Evolutionary conservation across 2,113 vertebrate species (phyloP).

Genomic region (Gopherus flavomarginatus): DNA sequence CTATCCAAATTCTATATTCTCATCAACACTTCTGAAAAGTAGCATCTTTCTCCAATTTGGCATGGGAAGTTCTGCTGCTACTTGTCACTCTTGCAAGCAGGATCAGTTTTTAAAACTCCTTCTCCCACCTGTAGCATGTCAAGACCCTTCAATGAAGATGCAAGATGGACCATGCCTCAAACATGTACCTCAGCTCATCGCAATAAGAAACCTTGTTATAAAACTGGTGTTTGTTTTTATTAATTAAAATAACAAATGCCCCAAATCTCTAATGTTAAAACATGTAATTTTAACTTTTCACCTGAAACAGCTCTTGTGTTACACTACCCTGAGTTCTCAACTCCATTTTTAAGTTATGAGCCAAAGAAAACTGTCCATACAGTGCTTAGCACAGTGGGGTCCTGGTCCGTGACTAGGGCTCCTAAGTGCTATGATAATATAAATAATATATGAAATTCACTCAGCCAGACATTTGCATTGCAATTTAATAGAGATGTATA

Average conservation of each 20-base stretch:
- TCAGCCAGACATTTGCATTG: rapidly evolving
- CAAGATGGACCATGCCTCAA: rapidly evolving
- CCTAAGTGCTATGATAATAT: neutral
- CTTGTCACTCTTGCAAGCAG: rapidly evolving
- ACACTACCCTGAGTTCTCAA: neutral
- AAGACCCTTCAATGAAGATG: rapidly evolving
- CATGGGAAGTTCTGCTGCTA: rapidly evolving
- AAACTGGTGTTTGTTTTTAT: rapidly evolving
- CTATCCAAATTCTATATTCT: neutral
- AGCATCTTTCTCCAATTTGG: rapidly evolving
- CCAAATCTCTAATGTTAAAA: rapidly evolving
- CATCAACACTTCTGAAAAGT: too few relatives aligned
- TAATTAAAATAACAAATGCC: rapidly evolving
- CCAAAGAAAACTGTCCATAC: neutral
- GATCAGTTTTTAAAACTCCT: rapidly evolving
- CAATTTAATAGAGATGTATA: rapidly evolving
- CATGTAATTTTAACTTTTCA: neutral
- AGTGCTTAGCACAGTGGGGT: neutral
- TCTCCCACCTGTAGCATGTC: rapidly evolving
- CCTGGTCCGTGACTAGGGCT: neutral
- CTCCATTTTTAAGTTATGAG: neutral
- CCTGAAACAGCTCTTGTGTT: neutral
- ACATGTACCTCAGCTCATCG: neutral
- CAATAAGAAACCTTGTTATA: rapidly evolving
- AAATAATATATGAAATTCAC: neutral